phyloP scores from a whole-genome alignment of 1,140 invertebrate genomes.

The Lordiphosa mommai region DNA sequence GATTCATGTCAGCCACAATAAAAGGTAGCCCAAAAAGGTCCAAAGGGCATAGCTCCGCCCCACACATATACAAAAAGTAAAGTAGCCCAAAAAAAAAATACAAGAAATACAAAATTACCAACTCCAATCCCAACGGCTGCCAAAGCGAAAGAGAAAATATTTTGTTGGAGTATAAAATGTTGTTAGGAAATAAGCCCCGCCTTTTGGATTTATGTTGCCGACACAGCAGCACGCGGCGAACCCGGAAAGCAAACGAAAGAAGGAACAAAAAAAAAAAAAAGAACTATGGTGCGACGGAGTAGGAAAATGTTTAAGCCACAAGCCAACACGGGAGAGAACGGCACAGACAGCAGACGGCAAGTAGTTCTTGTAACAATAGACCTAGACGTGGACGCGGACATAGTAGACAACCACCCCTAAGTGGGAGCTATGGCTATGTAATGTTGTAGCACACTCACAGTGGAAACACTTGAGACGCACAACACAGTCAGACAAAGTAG shows the following conservation, averaged over 20 bases:
- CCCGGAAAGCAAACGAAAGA: conserved; percentile 46
- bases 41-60: conserved; percentile 55
- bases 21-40: conserved; percentile 22
- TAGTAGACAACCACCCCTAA: conserved; percentile 45
- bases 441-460: conserved; percentile 15
- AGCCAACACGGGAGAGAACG: conserved; percentile 4
- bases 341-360: conserved; percentile 18
- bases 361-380: conserved; percentile 66
- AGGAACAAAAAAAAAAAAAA: conserved; percentile 42
- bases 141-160: conserved; percentile 43
- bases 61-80: conserved; percentile 24
- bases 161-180: conserved; percentile 42
- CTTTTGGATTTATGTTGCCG: conserved; percentile 54
- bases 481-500: conserved; percentile 5
- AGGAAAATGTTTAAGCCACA: conserved; percentile 23
- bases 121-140: conserved; percentile 32
- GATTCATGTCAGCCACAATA: conserved; percentile 24
- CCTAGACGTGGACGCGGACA: conserved; percentile 35
- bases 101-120: conserved; percentile 19
- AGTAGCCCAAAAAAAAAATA: conserved; percentile 29
- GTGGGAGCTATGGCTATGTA: conserved; percentile 26
- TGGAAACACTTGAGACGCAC: conserved; percentile 58
- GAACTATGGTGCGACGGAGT: conserved; percentile 30
- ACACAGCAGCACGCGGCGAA: conserved; percentile 45
- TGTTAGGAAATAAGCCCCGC: conserved; percentile 66